A percentile compares a stretch with the other conserved stretches of the same genome.
These are phyloP conservation scores for Chlamydotis undulata DNA, from an alignment of 2,113 vertebrate genomes.

Conservation along the genomic window DNA sequence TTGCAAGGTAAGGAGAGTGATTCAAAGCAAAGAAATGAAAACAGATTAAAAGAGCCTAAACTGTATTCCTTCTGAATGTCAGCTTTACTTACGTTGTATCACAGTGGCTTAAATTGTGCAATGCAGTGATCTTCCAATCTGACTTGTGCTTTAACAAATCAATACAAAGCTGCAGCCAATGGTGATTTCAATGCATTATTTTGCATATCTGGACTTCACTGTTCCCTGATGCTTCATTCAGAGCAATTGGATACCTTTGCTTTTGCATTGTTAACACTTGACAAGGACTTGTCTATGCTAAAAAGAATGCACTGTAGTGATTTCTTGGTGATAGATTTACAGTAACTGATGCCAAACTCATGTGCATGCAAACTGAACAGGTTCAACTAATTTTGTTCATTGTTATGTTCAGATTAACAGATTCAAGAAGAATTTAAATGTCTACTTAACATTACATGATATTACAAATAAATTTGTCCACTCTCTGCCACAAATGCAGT, in stretches of 20 bases:
- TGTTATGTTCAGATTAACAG: neutral
- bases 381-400: neutral
- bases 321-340: neutral
- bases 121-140: neutral
- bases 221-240: neutral
- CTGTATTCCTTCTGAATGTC: neutral
- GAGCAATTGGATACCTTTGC: neutral
- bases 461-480: neutral
- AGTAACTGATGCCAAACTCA: neutral
- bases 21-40: conserved; percentile 22
- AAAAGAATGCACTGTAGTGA: neutral
- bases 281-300: neutral
- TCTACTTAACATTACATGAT: neutral
- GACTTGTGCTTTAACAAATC: neutral
- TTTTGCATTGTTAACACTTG: neutral
- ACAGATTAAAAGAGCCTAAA: neutral
- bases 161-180: neutral
- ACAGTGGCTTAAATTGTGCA: neutral
- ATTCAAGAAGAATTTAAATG: neutral
- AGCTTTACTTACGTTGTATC: neutral
- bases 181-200: neutral
- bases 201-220: neutral
- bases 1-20: neutral
- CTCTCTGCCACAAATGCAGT: neutral
- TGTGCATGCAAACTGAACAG: neutral